Base-by-base conservation (phyloP, 2,113 vertebrate species). In the Pavo muticus region DNA sequence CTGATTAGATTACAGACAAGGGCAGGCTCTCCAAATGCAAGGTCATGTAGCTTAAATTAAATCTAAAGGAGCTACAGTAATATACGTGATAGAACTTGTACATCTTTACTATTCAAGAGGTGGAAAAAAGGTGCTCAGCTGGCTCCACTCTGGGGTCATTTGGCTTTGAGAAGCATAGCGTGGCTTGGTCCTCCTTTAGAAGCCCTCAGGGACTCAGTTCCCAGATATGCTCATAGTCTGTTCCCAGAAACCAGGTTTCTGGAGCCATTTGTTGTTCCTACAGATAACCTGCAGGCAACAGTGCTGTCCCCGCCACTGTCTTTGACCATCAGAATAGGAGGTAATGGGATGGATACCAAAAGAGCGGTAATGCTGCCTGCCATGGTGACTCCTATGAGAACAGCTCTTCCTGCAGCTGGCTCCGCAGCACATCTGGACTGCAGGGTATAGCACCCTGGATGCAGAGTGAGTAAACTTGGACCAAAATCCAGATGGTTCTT, bases 1-100 rank as follows among this genome's bases (percentile, higher is more conserved):
- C 48, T 88, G 91, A 97, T 95, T 95, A 84, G 85, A 90, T 97
- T 95, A 94, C 40, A 91, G 87, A 81, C 87, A 91, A 96, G 91
- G 94, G 91, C 85, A 95, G 79, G 57, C 17, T 2, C 54, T 78
- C 75, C 86, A 96, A 97, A 95, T 88, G 69, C 90, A 96, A 95
- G 96, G 91, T 95, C 91, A 69, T 71, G 69, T 48, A 81, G 47
- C 72, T 95, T 72, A 95, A 97, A 96, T 97, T 93, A 88, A 96
- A 95, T 94, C 88, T 69, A 84, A 84, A 95, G 76, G 70, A 87
- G 57, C 30, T 61, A 40, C 83, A 78, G 86, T 52, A 93, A 89
- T 84, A 82, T 54, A 88, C 84, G 77, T 50, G 87, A 87, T 14
- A 93, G 76, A 90, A 88, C 79, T 75, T 78, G 0, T 0, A 81